These are phyloP conservation scores for Sylvilagus bachmani DNA, from an alignment of 2,113 vertebrate genomes.

Conservation along the genomic window DNA sequence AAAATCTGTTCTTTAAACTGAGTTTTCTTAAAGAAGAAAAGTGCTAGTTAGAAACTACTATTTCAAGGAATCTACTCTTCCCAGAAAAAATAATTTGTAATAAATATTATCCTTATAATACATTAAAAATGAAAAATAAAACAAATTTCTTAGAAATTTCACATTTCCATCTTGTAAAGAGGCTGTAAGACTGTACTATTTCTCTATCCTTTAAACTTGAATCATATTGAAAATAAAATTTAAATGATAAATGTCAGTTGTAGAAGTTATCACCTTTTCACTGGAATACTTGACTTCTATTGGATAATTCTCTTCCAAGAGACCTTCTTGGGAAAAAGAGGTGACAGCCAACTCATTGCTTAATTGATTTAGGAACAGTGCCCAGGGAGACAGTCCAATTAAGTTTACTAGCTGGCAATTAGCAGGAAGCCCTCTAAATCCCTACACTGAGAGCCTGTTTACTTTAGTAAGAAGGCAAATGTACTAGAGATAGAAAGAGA, in stretches of 20 bases:
- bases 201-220: conserved; percentile 76
- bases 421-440: conserved; percentile 94
- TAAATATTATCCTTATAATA: conserved; percentile 82
- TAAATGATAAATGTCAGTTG: conserved; percentile 89
- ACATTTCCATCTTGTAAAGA: conserved; percentile 68
- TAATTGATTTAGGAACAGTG: conserved; percentile 94
- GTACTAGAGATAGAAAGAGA: conserved; percentile 90
- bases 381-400: conserved; percentile 94
- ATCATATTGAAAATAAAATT: conserved; percentile 86
- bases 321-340: conserved; percentile 90
- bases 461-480: conserved; percentile 93
- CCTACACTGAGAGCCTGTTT: conserved; percentile 93
- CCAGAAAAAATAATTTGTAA: conserved; percentile 78
- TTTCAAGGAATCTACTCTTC: conserved; percentile 82
- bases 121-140: conserved; percentile 63
- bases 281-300: conserved; percentile 90
- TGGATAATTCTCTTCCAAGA: conserved; percentile 88
- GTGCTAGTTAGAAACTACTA: conserved; percentile 83
- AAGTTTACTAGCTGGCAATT: conserved; percentile 99
- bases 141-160: conserved; percentile 65
- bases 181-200: conserved; percentile 48
- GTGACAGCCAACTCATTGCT: conserved; percentile 91
- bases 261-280: conserved; percentile 90
- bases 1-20: conserved; percentile 84
- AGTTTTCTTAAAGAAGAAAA: conserved; percentile 74